phyloP scores from a whole-genome alignment of 1,140 invertebrate genomes.

The Drosophila chauvacae region DNA sequence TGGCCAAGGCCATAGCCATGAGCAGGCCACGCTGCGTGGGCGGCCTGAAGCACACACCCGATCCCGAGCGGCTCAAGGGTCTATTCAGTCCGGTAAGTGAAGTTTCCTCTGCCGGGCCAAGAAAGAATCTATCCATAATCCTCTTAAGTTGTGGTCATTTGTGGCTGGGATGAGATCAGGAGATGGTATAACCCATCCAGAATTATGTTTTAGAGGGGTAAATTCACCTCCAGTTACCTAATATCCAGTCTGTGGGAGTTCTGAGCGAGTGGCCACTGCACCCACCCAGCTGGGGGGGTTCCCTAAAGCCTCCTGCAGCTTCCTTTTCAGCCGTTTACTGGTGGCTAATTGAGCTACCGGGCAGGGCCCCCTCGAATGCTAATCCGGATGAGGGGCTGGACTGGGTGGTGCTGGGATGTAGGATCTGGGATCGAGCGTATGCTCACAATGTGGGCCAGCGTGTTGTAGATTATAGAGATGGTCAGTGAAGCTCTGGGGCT shows the following conservation, averaged over 20 bases:
- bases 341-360: not conserved
- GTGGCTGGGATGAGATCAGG: too few species aligned
- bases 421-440: not conserved
- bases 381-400: not conserved
- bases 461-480: slow-evolving; percentile 12
- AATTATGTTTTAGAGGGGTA: not conserved
- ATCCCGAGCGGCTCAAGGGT: slow-evolving; percentile 77
- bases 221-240: not conserved
- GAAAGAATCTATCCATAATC: not conserved
- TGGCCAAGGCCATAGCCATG: slow-evolving; percentile 76
- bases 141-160: too few species aligned
- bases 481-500: slow-evolving; percentile 16
- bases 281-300: not conserved
- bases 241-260: not conserved
- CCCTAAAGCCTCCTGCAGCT: not conserved
- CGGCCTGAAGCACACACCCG: slow-evolving; percentile 77
- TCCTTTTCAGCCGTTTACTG: not conserved
- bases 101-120: not conserved
- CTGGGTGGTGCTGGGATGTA: not conserved
- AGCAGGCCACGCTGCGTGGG: slow-evolving; percentile 77
- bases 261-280: not conserved
- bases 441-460: slow-evolving; percentile 18
- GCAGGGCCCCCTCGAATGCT: too few species aligned
- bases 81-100: slow-evolving; percentile 81
- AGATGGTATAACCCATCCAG: too few species aligned